Conservation (phyloP, 2,888 invertebrate genomes). For the Nineta flava region DNA sequence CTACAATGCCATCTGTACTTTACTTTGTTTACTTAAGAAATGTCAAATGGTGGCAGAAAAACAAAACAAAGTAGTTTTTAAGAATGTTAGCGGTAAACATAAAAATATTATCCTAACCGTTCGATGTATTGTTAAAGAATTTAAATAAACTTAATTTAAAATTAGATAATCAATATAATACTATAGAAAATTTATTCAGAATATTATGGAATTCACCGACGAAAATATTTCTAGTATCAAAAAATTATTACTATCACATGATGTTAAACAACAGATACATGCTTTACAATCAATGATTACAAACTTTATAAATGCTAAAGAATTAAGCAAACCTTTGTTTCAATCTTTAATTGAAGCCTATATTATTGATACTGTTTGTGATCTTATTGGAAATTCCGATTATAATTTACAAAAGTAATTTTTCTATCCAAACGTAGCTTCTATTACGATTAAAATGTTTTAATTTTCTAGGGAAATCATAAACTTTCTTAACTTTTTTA, state of each 20-base stretch:
- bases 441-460: neutral
- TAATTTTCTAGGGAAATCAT: neutral
- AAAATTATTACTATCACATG: neutral
- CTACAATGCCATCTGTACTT: too few relatives aligned
- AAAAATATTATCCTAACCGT: too few relatives aligned
- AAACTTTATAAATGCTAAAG: neutral
- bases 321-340: neutral
- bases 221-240: neutral
- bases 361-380: neutral
- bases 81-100: too few relatives aligned
- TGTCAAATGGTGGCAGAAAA: too few relatives aligned
- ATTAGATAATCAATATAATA: too few relatives aligned
- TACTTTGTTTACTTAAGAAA: too few relatives aligned
- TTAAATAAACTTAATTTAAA: too few relatives aligned
- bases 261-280: neutral
- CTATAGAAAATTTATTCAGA: too few relatives aligned
- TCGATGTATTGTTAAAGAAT: too few relatives aligned
- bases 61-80: too few relatives aligned
- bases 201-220: neutral
- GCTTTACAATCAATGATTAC: neutral
- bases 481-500: neutral
- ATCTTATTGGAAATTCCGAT: neutral
- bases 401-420: neutral
- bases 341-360: neutral
- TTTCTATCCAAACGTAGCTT: neutral